These are phyloP conservation scores for Adelphocoris suturalis DNA, from an alignment of 2,888 invertebrate species.

Conservation along the genomic window DNA sequence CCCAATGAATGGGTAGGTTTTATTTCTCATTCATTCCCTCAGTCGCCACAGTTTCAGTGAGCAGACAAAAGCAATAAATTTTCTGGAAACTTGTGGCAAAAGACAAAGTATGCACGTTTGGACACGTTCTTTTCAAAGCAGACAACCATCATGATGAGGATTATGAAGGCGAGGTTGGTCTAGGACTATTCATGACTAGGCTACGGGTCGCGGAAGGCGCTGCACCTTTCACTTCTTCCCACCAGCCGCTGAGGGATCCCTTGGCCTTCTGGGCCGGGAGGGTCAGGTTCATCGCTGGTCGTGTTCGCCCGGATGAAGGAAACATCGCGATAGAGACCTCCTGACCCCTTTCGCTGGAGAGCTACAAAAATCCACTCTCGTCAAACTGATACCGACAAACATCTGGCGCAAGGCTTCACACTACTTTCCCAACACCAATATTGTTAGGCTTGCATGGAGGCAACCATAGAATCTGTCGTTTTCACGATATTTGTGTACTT, in stretches of 20 bases:
- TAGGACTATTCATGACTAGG: neutral
- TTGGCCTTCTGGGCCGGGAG: neutral
- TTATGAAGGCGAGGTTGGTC: neutral
- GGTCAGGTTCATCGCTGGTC: slow-evolving; percentile 14
- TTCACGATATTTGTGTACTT: too few relatives aligned
- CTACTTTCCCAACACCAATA: too few relatives aligned
- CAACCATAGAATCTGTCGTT: too few relatives aligned
- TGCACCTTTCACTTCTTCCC: slow-evolving; percentile 25
- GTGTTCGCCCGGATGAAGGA: slow-evolving; percentile 5
- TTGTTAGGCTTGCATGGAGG: too few relatives aligned
- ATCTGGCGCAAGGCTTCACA: too few relatives aligned
- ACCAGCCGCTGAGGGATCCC: neutral
- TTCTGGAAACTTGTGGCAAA: too few relatives aligned
- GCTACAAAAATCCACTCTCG: neutral
- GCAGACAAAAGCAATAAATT: too few relatives aligned
- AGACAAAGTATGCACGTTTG: too few relatives aligned
- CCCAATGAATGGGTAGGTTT: too few relatives aligned
- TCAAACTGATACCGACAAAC: neutral
- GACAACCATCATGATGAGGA: neutral
- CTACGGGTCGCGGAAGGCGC: neutral
- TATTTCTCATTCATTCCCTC: too few relatives aligned
- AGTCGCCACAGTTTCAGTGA: too few relatives aligned
- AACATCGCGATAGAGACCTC: slow-evolving; percentile 4
- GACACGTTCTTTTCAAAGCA: too few relatives aligned
- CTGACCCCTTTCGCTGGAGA: slow-evolving; percentile 6